Base-by-base conservation (phyloP, 2,888 invertebrate genomes). In the Ornithoptera priamus region DNA sequence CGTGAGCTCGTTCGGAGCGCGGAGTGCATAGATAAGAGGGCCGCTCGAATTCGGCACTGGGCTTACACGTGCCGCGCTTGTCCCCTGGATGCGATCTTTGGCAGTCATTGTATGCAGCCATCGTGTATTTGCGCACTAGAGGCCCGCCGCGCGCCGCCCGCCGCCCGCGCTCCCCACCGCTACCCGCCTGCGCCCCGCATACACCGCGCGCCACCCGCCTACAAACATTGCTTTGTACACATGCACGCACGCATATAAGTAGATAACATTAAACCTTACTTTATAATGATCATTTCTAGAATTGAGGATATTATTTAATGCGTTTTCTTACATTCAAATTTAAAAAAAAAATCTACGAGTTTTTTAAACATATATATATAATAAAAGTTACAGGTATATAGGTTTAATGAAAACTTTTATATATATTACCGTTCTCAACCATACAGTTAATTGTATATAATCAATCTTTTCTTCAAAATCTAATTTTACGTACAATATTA, bases 41-140 rank as follows among this genome's bases (percentile, higher is more conserved):
- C 53, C 46, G 58, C 69, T 76, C 70, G 42, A 87, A 80, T 92
- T 83, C 90, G 87, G 78, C 83, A 76, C 92, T 87, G 90, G 77
- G 74, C 81, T 90, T 92, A 92, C 92, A 92, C 92, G 92, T 91
- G 92, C 88, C 92, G 87, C 83, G 76, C 83, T 85, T 85, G 84
- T 87, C 82, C 79, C 84, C 85, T 88, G 88, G 90, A 90, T 91
- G 91, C 90, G 91, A 88, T 89, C 86, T 87, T 88, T 86, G 87
- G 86, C 89, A 87, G 87, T 84, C 89, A 89, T 90, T 91, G 92
- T 90, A 90, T 92, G 92, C 92, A 90, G 84, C 83, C 78, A 77
- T 78, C 76, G 81, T 73, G 87, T 87, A 87, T 89, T 89, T 88
- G 89, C 88, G 87, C 85, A 82, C 81, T 79, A 77, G 78, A 80